Evolutionary conservation across 2,113 vertebrate species (phyloP).

Genomic region (Laticauda colubrina): DNA sequence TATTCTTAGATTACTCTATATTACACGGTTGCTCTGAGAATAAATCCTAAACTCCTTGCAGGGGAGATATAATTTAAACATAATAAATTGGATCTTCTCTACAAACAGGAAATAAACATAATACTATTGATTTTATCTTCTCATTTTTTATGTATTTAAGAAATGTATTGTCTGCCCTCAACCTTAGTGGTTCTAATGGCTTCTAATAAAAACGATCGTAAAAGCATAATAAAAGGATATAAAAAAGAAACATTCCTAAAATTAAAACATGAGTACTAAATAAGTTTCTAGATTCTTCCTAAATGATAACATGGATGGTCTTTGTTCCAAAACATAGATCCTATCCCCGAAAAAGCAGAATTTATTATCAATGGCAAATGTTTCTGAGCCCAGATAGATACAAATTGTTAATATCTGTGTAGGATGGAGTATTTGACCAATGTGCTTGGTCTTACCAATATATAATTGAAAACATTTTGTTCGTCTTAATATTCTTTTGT

Average conservation of each 20-base stretch:
- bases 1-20: background rate
- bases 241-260: background rate
- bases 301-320: background rate
- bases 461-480: background rate
- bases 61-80: background rate
- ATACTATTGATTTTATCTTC: background rate
- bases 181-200: background rate
- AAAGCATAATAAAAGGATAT: background rate
- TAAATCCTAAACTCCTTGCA: background rate
- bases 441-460: background rate
- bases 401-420: background rate
- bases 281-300: background rate
- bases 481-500: conserved; percentile 18
- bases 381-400: background rate
- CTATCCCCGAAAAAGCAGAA: background rate
- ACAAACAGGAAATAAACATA: background rate
- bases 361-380: background rate
- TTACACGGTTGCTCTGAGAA: background rate
- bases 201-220: background rate
- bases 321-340: background rate
- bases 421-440: background rate
- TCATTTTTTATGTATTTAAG: background rate
- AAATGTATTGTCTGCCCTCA: background rate
- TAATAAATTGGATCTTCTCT: background rate
- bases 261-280: background rate